Percentiles rank a stretch among this genome's conserved stretches.
phyloP scores from a whole-genome alignment of 2,113 vertebrate genomes.

The Fukomys damarensis region DNA sequence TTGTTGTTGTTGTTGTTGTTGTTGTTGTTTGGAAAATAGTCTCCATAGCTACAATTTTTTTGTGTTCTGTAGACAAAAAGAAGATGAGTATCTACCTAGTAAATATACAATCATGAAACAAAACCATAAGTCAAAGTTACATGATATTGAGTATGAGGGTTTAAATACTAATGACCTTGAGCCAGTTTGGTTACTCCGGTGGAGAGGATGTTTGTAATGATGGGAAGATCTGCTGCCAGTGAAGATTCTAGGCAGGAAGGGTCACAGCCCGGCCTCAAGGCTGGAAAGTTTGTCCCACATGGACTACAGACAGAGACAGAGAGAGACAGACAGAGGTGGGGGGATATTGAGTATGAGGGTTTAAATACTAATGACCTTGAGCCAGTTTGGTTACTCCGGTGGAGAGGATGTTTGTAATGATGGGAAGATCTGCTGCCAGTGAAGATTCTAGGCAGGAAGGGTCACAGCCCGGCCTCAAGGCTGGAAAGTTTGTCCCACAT shows the following conservation, averaged over 20 bases:
- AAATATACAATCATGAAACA: constrained; percentile 15
- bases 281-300: not conserved
- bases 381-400: not conserved
- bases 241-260: not conserved
- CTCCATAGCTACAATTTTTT: not conserved
- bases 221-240: not conserved
- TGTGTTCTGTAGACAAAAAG: not conserved
- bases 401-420: not conserved
- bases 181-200: not conserved
- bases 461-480: not conserved
- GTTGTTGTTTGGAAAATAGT: not conserved
- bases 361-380: constrained; percentile 1
- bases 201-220: not conserved
- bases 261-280: not conserved
- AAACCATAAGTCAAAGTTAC: not conserved
- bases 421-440: not conserved
- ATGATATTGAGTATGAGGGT: not conserved
- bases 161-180: constrained; percentile 1
- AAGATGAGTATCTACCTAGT: not conserved
- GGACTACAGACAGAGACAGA: not conserved
- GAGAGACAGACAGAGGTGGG: not conserved
- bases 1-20: too few relatives aligned
- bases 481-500: not conserved
- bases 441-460: not conserved
- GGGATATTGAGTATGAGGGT: not conserved